phyloP scores from a whole-genome alignment of 2,113 vertebrate species.

The Microcebus jonahi region DNA sequence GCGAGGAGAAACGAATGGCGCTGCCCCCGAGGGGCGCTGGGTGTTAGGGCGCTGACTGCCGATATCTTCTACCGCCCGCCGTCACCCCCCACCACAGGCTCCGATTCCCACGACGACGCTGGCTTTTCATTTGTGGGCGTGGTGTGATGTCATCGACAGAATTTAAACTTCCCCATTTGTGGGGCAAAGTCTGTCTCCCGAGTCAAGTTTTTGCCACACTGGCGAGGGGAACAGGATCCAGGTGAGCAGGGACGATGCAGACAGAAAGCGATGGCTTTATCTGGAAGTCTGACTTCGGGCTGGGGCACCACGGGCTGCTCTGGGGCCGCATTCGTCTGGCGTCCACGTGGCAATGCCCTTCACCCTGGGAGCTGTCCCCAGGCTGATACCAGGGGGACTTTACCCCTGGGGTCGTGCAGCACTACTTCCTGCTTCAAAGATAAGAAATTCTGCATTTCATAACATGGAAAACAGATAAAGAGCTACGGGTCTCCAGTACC shows the following conservation, averaged over 20 bases:
- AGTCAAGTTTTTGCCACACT: not conserved
- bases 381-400: not conserved
- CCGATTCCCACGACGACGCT: accelerated
- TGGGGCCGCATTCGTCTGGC: accelerated
- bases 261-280: not conserved
- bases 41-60: accelerated
- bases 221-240: not conserved
- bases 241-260: not conserved
- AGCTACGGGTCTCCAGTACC: not conserved
- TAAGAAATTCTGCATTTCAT: not conserved
- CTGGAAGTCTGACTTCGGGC: not conserved
- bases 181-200: not conserved
- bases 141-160: not conserved
- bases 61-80: accelerated
- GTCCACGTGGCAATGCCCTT: accelerated
- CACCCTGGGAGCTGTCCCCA: not conserved
- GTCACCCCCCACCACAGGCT: accelerated
- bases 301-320: accelerated
- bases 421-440: not conserved
- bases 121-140: not conserved
- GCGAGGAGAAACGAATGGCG: accelerated
- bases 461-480: not conserved
- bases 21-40: not conserved
- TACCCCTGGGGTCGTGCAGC: no score
- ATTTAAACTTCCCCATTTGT: not conserved